Evolutionary conservation across 2,113 vertebrate genomes (phyloP).

Genomic region (Herpetotheres cachinnans): DNA sequence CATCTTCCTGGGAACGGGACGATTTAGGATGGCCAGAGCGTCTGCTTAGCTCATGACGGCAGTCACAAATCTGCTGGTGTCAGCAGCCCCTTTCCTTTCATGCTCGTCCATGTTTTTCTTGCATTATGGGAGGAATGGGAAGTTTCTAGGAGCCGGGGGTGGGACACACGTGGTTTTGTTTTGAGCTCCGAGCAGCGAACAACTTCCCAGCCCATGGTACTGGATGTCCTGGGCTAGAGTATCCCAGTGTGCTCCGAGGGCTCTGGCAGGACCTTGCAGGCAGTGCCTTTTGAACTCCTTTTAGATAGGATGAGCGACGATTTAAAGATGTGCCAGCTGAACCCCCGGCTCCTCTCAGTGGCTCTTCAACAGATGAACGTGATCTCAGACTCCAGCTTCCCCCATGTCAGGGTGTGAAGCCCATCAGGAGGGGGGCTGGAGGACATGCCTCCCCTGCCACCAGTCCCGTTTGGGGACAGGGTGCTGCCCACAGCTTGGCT

Average conservation of each 20-base stretch:
- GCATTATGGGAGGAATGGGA: not conserved
- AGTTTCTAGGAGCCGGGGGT: not conserved
- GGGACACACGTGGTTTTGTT: not conserved
- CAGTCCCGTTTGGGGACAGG: not conserved
- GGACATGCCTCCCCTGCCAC: not conserved
- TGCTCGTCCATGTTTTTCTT: not conserved
- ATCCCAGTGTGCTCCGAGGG: not conserved
- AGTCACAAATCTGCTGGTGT: not conserved
- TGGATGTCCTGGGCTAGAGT: not conserved
- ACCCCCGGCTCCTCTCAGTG: not conserved
- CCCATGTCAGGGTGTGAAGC: not conserved
- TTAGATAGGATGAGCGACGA: rapidly evolving
- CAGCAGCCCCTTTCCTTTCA: not conserved
- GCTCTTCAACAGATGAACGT: not conserved
- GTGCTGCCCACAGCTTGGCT: not conserved
- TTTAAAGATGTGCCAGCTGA: not conserved
- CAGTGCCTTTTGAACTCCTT: not conserved
- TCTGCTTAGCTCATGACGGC: not conserved
- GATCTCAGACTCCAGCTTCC: not conserved
- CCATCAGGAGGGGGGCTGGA: rapidly evolving
- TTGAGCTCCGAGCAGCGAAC: not conserved
- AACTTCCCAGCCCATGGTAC: not conserved
- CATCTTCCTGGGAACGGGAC: not conserved
- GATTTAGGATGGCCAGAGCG: not conserved
- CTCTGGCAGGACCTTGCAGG: not conserved